phyloP scores from a whole-genome alignment of 23 tunicate genomes.

The Trididemnum clinides region DNA sequence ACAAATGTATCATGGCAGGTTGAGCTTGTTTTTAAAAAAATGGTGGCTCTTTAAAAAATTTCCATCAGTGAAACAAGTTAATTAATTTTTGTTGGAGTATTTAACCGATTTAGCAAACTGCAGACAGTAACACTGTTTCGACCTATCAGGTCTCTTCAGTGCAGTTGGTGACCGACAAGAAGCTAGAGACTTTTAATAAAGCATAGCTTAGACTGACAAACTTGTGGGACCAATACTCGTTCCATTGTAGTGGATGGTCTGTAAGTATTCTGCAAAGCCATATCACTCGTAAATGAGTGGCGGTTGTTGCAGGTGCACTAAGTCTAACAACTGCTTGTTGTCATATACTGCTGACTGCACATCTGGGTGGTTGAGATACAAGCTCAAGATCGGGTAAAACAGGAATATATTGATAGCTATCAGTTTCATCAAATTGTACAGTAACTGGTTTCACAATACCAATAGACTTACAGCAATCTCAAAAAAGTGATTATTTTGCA shows the following conservation, averaged over 20 bases:
- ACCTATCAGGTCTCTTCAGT: too few relatives aligned
- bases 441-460: slow-evolving; percentile 27
- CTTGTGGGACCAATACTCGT: too few relatives aligned
- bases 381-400: background rate
- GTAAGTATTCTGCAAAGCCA: too few relatives aligned
- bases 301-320: too few relatives aligned
- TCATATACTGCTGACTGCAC: slow-evolving; percentile 4
- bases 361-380: slow-evolving; percentile 14
- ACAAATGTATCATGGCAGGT: slow-evolving; percentile 13
- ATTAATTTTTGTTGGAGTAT: background rate
- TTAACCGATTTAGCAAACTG: too few relatives aligned
- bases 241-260: too few relatives aligned
- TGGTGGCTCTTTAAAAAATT: slow-evolving; percentile 23
- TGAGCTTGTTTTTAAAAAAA: slow-evolving; percentile 4
- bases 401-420: slow-evolving; percentile 41
- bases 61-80: background rate
- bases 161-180: too few relatives aligned
- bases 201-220: too few relatives aligned
- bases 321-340: background rate
- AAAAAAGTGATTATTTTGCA: background rate
- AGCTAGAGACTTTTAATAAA: too few relatives aligned
- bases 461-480: background rate
- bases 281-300: too few relatives aligned
- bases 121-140: too few relatives aligned
- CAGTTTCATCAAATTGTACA: background rate